Percentiles rank a stretch among this genome's conserved stretches.
phyloP scores from a whole-genome alignment of 2,888 invertebrate species.

The Campoplex nolae region DNA sequence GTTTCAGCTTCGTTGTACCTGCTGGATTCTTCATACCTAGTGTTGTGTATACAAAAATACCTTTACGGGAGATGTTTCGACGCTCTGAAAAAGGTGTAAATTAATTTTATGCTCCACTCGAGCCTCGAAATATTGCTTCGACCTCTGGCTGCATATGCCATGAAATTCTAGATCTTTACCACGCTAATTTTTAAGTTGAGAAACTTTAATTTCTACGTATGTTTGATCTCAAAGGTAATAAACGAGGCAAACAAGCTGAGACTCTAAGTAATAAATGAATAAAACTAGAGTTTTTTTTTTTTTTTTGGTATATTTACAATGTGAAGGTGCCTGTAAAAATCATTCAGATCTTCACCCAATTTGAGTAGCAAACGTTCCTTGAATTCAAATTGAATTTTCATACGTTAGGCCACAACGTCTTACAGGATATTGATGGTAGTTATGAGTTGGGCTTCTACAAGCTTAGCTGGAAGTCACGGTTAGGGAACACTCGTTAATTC shows the following conservation, averaged over 20 bases:
- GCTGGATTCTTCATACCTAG: background rate
- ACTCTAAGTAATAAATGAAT: background rate
- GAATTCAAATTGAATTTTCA: background rate
- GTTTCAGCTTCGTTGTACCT: slow-evolving; percentile 10
- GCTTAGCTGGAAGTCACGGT: slow-evolving; percentile 57
- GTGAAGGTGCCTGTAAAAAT: background rate
- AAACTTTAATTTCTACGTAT: slow-evolving; percentile 12
- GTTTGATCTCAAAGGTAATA: background rate
- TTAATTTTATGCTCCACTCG: slow-evolving; percentile 53
- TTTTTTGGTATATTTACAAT: background rate
- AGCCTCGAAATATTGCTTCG: slow-evolving; percentile 10
- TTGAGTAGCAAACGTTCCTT: background rate
- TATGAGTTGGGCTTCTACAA: background rate
- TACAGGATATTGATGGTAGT: slow-evolving; percentile 2
- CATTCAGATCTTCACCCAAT: background rate
- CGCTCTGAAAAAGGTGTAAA: slow-evolving; percentile 35
- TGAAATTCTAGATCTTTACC: slow-evolving; percentile 27
- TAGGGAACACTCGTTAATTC: slow-evolving; percentile 61
- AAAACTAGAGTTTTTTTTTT: background rate
- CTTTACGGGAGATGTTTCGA: background rate
- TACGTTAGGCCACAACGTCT: background rate
- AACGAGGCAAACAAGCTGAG: background rate
- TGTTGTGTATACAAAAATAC: slow-evolving; percentile 3
- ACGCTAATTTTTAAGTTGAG: background rate
- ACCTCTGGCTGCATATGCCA: background rate